A percentile compares a stretch with the other conserved stretches of the same genome.
These are phyloP conservation scores for Catamblyrhynchus diadema DNA, from an alignment of 2,797 vertebrate species.

Conservation along the genomic window DNA sequence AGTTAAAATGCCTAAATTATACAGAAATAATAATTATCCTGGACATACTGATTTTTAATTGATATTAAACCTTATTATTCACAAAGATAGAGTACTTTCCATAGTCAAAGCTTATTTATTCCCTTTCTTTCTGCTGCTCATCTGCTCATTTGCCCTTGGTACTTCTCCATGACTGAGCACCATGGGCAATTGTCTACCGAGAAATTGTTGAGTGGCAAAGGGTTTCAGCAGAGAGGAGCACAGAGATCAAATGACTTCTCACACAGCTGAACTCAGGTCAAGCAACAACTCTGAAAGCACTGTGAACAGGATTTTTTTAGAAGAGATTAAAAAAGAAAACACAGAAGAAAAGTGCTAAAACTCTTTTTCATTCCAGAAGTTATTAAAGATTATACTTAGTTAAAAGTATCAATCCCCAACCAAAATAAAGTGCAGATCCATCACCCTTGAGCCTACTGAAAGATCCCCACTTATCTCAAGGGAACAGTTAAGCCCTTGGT, in stretches of 20 bases:
- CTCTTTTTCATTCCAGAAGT: background rate
- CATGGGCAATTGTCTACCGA: fast-evolving
- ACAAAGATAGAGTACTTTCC: background rate
- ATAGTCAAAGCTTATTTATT: fast-evolving
- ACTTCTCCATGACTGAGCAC: background rate
- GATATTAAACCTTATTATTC: background rate
- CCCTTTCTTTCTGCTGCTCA: background rate
- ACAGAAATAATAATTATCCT: background rate
- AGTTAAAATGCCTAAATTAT: background rate
- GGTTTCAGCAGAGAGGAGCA: background rate
- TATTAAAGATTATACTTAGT: background rate
- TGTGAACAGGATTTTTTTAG: background rate
- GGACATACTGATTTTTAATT: background rate
- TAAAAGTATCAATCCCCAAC: background rate
- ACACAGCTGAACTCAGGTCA: background rate
- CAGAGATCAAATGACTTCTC: background rate
- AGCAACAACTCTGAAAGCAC: background rate
- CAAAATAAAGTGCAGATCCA: background rate
- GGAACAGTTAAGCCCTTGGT: background rate
- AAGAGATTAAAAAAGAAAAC: background rate
- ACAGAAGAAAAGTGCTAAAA: background rate
- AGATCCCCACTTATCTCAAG: background rate
- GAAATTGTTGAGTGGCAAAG: background rate
- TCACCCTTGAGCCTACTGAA: background rate
- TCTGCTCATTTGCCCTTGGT: background rate